phyloP scores from a whole-genome alignment of 2,113 vertebrate genomes.

The Ptilonorhynchus violaceus region DNA sequence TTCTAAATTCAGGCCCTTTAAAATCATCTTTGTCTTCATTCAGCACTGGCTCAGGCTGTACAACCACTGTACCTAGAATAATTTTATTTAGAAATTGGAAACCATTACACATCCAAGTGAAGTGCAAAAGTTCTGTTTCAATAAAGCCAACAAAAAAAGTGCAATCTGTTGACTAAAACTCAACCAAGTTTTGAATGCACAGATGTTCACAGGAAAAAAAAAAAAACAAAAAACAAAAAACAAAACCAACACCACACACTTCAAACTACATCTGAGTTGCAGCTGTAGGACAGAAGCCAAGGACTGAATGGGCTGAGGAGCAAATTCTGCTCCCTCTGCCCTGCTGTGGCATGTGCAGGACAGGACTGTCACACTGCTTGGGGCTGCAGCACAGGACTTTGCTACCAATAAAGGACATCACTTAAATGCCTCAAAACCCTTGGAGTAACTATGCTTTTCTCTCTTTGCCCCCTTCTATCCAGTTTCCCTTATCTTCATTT shows the following conservation, averaged over 20 bases:
- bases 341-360: not conserved
- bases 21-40: slow-evolving; percentile 98
- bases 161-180: not conserved
- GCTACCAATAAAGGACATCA: not conserved
- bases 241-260: not conserved
- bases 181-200: not conserved
- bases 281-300: not conserved
- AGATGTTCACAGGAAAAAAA: not conserved
- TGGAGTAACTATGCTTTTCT: not conserved
- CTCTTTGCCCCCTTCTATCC: not conserved
- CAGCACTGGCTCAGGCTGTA: slow-evolving; percentile 91
- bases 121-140: slow-evolving; percentile 65
- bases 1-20: slow-evolving; percentile 98
- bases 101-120: slow-evolving; percentile 77
- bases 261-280: not conserved
- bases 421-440: not conserved
- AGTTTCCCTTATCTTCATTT: not conserved
- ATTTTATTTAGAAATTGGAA: slow-evolving; percentile 77
- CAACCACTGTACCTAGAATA: slow-evolving; percentile 91
- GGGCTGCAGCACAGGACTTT: not conserved
- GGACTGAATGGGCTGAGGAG: not conserved
- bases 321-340: not conserved
- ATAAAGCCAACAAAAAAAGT: not conserved
- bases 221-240: not conserved
- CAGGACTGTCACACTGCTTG: not conserved